Conservation (phyloP, 2,113 vertebrate species). For the Microtus pennsylvanicus region DNA sequence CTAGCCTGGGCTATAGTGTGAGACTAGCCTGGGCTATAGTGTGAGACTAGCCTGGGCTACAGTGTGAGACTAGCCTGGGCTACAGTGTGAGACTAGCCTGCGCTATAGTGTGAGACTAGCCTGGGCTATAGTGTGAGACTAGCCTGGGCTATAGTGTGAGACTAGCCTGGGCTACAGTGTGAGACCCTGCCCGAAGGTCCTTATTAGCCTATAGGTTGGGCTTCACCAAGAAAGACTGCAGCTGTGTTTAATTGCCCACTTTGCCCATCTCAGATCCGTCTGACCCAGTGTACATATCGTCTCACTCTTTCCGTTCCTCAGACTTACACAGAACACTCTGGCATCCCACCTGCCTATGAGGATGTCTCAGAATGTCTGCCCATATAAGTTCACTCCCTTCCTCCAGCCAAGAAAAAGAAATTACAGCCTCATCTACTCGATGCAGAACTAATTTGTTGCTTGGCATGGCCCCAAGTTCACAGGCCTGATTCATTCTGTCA, state of each 20-base stretch:
- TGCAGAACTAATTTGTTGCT: slow-evolving; percentile 79
- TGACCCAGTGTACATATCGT: not conserved
- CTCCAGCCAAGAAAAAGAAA: slow-evolving; percentile 66
- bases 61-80: no score
- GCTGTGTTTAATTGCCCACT: not conserved
- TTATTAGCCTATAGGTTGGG: not conserved
- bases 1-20: no score
- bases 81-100: no score
- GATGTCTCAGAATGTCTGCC: slow-evolving; percentile 51
- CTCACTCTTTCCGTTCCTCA: not conserved
- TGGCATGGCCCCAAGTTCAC: slow-evolving; percentile 71
- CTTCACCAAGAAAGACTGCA: not conserved
- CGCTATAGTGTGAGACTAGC: not conserved
- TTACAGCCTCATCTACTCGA: slow-evolving; percentile 73
- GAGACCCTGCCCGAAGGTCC: not conserved
- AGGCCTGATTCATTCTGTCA: slow-evolving; percentile 47
- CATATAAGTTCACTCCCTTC: slow-evolving; percentile 49
- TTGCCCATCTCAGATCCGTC: not conserved
- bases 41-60: no score
- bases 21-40: no score
- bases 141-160: not conserved
- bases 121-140: not conserved
- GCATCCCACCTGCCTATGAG: not conserved
- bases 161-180: not conserved
- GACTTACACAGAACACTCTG: not conserved